These are phyloP conservation scores for Bovichtus diacanthus DNA, from an alignment of 2,797 vertebrate genomes.

Conservation along the genomic window DNA sequence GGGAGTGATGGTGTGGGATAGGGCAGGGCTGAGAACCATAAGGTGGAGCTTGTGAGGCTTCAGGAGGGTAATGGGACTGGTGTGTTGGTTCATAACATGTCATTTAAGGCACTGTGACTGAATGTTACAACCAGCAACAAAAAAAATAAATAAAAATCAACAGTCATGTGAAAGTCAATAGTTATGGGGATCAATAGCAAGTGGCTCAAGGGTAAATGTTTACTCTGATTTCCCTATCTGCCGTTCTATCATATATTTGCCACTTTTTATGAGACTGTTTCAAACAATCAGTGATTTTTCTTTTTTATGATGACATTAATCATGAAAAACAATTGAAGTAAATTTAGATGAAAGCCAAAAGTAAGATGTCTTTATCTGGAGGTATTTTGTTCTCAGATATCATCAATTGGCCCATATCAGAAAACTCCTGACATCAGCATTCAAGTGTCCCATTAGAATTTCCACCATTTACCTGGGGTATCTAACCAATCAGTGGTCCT, in stretches of 20 bases:
- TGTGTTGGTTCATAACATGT: conserved; percentile 52
- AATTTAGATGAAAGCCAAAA: conserved; percentile 17
- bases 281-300: neutral
- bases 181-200: conserved; percentile 43
- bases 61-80: conserved; percentile 27
- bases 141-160: conserved; percentile 44
- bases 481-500: conserved; percentile 77
- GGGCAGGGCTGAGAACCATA: conserved; percentile 38
- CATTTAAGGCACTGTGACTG: conserved; percentile 49
- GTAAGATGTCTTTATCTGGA: conserved; percentile 29
- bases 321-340: conserved; percentile 16
- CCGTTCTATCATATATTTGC: conserved; percentile 16
- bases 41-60: conserved; percentile 46
- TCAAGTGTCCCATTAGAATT: conserved; percentile 71
- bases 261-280: conserved; percentile 32
- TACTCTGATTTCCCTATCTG: conserved; percentile 44
- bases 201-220: conserved; percentile 35
- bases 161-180: conserved; percentile 52
- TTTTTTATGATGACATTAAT: neutral
- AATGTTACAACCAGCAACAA: conserved; percentile 41
- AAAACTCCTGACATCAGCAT: conserved; percentile 75
- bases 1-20: conserved; percentile 49
- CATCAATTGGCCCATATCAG: conserved; percentile 56
- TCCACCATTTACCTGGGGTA: conserved; percentile 76
- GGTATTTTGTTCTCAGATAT: conserved; percentile 40